Base-by-base conservation (phyloP, 2,113 vertebrate genomes). In the Albula glossodonta region DNA sequence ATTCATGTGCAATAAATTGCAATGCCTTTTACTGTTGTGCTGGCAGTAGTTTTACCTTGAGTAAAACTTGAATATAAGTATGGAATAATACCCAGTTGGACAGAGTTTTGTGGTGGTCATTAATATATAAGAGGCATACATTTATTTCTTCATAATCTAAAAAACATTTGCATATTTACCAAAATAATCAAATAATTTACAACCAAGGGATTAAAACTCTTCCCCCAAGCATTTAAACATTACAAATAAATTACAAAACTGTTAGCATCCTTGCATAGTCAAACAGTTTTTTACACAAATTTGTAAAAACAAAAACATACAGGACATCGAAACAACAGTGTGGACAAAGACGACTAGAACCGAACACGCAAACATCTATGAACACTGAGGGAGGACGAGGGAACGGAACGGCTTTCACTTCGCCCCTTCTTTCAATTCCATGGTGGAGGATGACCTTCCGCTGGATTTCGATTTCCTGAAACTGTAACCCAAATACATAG, bases 171-270 rank as follows among this genome's bases (percentile, higher is more conserved):
- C 31, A 74, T n/a, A 91, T 89, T 90, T 80, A 88, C 90, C 84
- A 91, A 88, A 85, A 90, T 91, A 89, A 85, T 88, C 22, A 57
- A 87, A 87, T 82, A 86, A 84, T 90, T 50, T 92, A 95, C 89
- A 95, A 89, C 90, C 87, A 93, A 93, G 92, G 85, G 91, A 89
- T 66, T 82, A 83, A 90, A 88, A 82, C 80, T 51, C 81, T 87
- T 82, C 52, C n/a, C 1, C 70, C 9, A 80, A 88, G 89, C 82
- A 90, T 92, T 89, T 31, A 90, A 88, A 84, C 81, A 89, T 93
- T 94, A 92, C 92, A 95, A 96, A 97, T 96, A 97, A 96, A 96
- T 96, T 96, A 95, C 88, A 94, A 89, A 92, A 92, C 60, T 93
- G 88, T 22, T 74, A 56, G 53, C 91, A 78, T 92, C 84, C 83